Percentiles rank a stretch among this genome's conserved stretches.
Conservation (phyloP, 2,888 invertebrate genomes). For the Glomeris marginata region DNA sequence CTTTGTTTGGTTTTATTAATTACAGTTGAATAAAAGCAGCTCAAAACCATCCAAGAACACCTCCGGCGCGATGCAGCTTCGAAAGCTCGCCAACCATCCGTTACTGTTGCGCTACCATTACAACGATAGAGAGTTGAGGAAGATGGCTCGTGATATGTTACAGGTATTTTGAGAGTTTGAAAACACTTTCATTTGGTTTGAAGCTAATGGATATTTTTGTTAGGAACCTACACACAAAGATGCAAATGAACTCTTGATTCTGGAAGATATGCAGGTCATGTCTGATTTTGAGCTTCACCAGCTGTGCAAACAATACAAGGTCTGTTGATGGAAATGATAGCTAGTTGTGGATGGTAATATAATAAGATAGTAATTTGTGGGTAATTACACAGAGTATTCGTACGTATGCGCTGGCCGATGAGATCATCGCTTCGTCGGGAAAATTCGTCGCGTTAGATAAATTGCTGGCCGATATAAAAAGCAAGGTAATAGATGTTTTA, state of each 20-base stretch:
- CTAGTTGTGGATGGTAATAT: too few species aligned
- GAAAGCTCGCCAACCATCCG: constrained; percentile 90
- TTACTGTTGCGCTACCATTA: constrained; percentile 56
- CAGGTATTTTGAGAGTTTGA: constrained; percentile 18
- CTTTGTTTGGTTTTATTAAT: too few species aligned
- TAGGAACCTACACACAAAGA: constrained; percentile 33
- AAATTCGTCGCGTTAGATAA: constrained; percentile 69
- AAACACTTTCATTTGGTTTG: background rate
- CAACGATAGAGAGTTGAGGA: constrained; percentile 41
- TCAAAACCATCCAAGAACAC: too few species aligned
- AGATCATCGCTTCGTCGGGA: constrained; percentile 42
- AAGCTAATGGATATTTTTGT: constrained; percentile 7
- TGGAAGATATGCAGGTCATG: constrained; percentile 71
- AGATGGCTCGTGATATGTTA: constrained; percentile 55
- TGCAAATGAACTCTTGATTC: constrained; percentile 38
- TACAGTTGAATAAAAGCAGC: too few species aligned
- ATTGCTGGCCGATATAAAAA: constrained; percentile 54
- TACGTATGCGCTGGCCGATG: too few species aligned
- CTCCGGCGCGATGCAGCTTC: constrained; percentile 57
- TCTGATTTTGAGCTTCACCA: constrained; percentile 86
- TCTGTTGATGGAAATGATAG: constrained; percentile 25
- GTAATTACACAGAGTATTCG: too few species aligned
- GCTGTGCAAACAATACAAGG: constrained; percentile 50
- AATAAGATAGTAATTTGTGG: too few species aligned
- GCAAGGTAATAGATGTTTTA: constrained; percentile 22